A percentile compares a stretch with the other conserved stretches of the same genome.
phyloP scores from a whole-genome alignment of 2,797 vertebrate species.

The Fundulus diaphanus region DNA sequence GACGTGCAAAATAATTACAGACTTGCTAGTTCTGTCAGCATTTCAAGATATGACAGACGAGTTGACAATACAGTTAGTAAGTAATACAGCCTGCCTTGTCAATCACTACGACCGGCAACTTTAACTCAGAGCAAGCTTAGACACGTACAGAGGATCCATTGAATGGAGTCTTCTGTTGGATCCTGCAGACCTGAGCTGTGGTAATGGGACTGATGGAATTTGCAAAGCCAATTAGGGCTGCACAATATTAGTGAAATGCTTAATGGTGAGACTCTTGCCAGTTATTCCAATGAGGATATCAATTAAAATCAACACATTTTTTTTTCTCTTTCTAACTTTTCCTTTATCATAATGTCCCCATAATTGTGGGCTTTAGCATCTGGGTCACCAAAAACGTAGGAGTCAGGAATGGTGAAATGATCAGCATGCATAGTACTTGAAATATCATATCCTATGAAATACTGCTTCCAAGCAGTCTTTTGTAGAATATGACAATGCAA shows the following conservation, averaged over 20 bases:
- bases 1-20: conserved; percentile 30
- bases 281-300: neutral
- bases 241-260: neutral
- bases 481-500: too few species aligned
- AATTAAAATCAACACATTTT: neutral
- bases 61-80: conserved; percentile 22
- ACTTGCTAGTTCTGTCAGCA: conserved; percentile 40
- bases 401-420: too few species aligned
- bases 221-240: neutral
- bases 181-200: conserved; percentile 4
- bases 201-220: conserved; percentile 15
- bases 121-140: conserved; percentile 9
- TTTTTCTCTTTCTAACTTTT: neutral
- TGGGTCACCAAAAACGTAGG: too few species aligned
- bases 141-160: conserved; percentile 6
- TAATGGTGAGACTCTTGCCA: neutral
- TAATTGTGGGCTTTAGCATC: too few species aligned
- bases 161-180: conserved; percentile 13
- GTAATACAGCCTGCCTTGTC: conserved; percentile 29
- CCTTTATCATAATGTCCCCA: too few species aligned
- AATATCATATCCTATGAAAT: too few species aligned
- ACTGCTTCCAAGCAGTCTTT: too few species aligned
- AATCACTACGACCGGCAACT: conserved; percentile 3
- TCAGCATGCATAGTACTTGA: too few species aligned
- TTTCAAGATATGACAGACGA: conserved; percentile 30